Evolutionary conservation across 2,888 invertebrate species (phyloP), one percentile per base, ranked within the genome.

Genomic region (Chrysodeixis includens): DNA sequence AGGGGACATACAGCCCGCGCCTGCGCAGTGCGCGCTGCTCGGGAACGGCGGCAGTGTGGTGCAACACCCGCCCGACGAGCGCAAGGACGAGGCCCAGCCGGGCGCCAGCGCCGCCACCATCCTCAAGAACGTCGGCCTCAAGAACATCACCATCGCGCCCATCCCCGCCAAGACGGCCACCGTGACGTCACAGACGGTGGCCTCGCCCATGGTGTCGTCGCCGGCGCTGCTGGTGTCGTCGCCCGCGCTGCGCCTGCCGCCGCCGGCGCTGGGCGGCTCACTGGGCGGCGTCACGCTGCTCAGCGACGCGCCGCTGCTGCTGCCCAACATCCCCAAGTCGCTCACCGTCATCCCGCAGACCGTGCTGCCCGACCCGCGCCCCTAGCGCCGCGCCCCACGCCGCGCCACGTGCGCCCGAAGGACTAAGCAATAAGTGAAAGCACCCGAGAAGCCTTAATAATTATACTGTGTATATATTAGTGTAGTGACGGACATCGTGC

Each of bases 321-420:
- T 98, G 94, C 97, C 97, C 56, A 97, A 97, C 90, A 97, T 98
- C 86, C 98, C 98, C 30, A 97, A 97, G 88, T 97, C 97, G 1
- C 88, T 98, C 77, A 98, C 98, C 0, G 97, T 98, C 61, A 97
- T 98, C 83, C 97, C 97, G 12, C 97, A 97, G 72, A 87, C 88
- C 6, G 79, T 88, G 14, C 18, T 71, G 9, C 30, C 53, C 60
- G 60, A 81, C 62, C 10, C 84, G 78, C 30, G 80, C 67, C 35
- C 93, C 90, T 95, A 95, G 92, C 95, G 83, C 83, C 78, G 26
- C 93, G 44, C 79, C 88, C 51, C 85, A 89, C 75, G 85, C 83
- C 78, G 26, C 93, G 44, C 79, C 88, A 49, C 85, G 89, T 74
- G 85, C n/a, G 76, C 84, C 81, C 58, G 62, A 58, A 62, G 79